Conservation (phyloP, 1,140 invertebrate genomes). For the Drosophila pruinosa region DNA sequence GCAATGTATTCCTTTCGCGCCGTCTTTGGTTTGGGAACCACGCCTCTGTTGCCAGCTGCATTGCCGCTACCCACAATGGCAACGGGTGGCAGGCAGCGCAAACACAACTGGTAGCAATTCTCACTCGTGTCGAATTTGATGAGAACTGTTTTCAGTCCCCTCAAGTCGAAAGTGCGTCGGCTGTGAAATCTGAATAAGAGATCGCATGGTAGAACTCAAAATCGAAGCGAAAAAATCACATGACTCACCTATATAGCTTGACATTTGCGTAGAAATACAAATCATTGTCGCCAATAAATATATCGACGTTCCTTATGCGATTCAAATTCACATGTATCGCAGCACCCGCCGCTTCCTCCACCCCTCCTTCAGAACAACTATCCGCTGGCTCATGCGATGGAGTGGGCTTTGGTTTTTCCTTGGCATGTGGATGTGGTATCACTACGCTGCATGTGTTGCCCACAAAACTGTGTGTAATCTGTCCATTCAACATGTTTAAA, state of each 20-base stretch:
- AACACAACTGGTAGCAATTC: constrained; percentile 51
- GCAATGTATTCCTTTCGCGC: constrained; percentile 57
- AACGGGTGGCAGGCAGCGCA: constrained; percentile 59
- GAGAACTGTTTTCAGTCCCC: constrained; percentile 65
- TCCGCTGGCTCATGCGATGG: constrained; percentile 33
- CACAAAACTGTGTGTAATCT: constrained; percentile 66
- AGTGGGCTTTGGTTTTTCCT: constrained; percentile 50
- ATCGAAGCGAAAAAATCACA: constrained; percentile 4
- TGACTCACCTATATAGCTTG: constrained; percentile 73
- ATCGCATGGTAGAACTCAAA: constrained; percentile 1
- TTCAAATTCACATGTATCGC: constrained; percentile 55
- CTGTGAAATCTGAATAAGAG: constrained; percentile 63
- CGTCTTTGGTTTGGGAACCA: constrained; percentile 60
- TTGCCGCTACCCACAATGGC: constrained; percentile 26
- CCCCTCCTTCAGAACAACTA: constrained; percentile 7
- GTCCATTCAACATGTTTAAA: constrained; percentile 69
- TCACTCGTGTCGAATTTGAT: constrained; percentile 63
- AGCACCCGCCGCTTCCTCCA: constrained; percentile 6
- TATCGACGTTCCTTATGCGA: constrained; percentile 76
- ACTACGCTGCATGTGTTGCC: constrained; percentile 65
- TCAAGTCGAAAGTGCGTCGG: constrained; percentile 66
- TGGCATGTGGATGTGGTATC: constrained; percentile 54
- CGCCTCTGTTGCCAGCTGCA: constrained; percentile 16
- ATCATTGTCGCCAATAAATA: constrained; percentile 73
- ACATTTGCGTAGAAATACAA: constrained; percentile 75